A percentile compares a stretch with the other conserved stretches of the same genome.
These are phyloP conservation scores for Ormyrus pomaceus DNA, from an alignment of 2,888 invertebrate species.

Conservation along the genomic window DNA sequence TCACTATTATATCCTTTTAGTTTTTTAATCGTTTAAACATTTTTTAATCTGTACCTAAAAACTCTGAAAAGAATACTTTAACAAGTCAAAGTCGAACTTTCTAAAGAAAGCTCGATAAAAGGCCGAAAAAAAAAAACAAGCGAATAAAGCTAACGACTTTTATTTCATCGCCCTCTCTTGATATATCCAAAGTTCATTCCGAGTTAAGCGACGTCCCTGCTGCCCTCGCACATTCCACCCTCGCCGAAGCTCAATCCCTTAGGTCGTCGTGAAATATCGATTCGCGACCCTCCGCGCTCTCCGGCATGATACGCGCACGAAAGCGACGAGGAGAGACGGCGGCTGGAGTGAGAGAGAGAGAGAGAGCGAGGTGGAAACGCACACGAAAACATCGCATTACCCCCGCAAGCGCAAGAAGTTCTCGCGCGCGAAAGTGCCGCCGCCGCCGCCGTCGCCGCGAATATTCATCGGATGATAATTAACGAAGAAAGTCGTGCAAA, in stretches of 20 bases:
- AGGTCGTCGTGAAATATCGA: background rate
- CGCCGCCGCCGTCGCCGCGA: constrained; percentile 3
- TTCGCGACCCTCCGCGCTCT: background rate
- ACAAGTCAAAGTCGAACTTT: too few relatives aligned
- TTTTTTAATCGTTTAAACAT: too few relatives aligned
- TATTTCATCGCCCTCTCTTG: too few relatives aligned
- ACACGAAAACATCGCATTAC: constrained; percentile 38
- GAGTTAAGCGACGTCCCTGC: background rate
- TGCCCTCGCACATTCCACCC: background rate
- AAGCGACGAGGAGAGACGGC: too few relatives aligned
- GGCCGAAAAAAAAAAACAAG: too few relatives aligned
- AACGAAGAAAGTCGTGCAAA: constrained; percentile 53
- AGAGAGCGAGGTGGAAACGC: background rate
- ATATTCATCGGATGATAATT: constrained; percentile 58
- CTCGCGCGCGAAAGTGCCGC: constrained; percentile 7
- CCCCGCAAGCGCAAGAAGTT: constrained; percentile 17
- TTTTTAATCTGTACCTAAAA: too few relatives aligned
- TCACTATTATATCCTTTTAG: too few relatives aligned
- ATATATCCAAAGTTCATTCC: background rate
- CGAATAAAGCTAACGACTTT: too few relatives aligned
- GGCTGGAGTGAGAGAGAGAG: background rate
- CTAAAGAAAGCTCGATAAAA: too few relatives aligned
- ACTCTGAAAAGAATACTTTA: too few relatives aligned
- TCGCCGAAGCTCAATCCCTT: background rate
- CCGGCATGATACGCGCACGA: too few relatives aligned